Conservation (phyloP, 2,797 vertebrate species). For the Neosilurus hyrtlii region DNA sequence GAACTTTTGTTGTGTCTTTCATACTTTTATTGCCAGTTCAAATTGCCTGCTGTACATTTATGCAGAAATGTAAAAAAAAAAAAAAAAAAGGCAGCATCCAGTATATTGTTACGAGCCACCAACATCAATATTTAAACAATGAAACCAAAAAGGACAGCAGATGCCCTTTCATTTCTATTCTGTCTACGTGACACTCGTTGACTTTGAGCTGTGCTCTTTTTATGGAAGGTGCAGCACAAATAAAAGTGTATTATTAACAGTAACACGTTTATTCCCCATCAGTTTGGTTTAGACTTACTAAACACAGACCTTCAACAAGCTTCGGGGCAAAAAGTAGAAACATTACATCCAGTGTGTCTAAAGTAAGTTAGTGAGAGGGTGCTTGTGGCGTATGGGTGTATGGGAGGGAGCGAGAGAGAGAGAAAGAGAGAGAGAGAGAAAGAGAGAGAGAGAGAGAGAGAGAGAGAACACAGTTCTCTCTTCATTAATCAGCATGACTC, state of each 20-base stretch:
- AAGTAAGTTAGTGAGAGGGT: slow-evolving; percentile 28
- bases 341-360: slow-evolving; percentile 19
- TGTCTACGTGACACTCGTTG: neutral
- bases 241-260: slow-evolving; percentile 12
- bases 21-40: neutral
- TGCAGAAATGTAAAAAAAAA: neutral
- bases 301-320: slow-evolving; percentile 9
- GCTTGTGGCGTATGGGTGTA: slow-evolving; percentile 1
- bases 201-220: neutral
- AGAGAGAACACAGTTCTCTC: neutral
- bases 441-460: neutral
- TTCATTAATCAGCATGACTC: slow-evolving; percentile 46
- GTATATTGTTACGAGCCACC: neutral
- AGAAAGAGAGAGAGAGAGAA: neutral
- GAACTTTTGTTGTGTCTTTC: neutral
- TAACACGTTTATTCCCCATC: neutral
- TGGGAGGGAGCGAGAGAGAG: neutral
- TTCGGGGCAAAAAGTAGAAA: neutral
- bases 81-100: neutral
- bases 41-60: neutral
- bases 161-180: neutral
- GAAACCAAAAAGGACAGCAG: neutral
- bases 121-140: slow-evolving; percentile 2
- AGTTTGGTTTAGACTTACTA: neutral
- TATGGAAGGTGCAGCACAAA: neutral